Base-by-base conservation (phyloP, 2,797 vertebrate genomes). In the Pangasius mekongensis region DNA sequence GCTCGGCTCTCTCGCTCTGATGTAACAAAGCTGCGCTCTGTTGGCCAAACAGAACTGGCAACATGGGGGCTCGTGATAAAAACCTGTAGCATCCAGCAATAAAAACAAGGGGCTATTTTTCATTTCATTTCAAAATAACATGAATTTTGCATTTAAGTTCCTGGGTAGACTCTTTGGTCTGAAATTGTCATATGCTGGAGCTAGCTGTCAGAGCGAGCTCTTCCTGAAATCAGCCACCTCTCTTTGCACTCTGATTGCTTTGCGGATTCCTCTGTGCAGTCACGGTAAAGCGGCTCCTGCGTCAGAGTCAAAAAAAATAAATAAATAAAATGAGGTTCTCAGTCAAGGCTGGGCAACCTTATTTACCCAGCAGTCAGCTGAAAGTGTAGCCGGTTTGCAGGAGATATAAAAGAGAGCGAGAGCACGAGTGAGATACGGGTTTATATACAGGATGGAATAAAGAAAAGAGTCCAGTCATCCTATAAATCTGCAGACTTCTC, bases 341-440 rank as follows among this genome's bases (percentile, higher is more conserved):
- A 43, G 85, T 84, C 30, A 67, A 84, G 87, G 84, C 86, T 80
- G 64, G 71, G 64, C 81, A 78, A 58, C 49, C 73, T 91, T 87
- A 93, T 92, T 92, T 91, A 91, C 88, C 80, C 81, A 76, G 89
- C 88, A 90, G 84, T 91, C 78, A 87, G 67, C 67, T 86, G 91
- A 60, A 89, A 89, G 49, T 60, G 80, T 87, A 22, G 36, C 77
- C 80, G 71, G 56, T 27, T 87, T 80, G 20, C 24, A 66, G 58
- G 58, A 87, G 90, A 89, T 87, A 90, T 9, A 56, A 86, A 83
- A 73, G 71, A 84, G 66, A 84, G 77, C 0, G 27, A 64, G 49
- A 36, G 64, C 7, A 52, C 22, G 10, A 52, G 82, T 22, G 54
- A 62, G 64, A 74, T 77, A 74, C 43, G 49, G n/a, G 33, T 77